A percentile compares a stretch with the other conserved stretches of the same genome.
phyloP scores from a whole-genome alignment of 1,140 invertebrate genomes.

The Lucilia sericata region DNA sequence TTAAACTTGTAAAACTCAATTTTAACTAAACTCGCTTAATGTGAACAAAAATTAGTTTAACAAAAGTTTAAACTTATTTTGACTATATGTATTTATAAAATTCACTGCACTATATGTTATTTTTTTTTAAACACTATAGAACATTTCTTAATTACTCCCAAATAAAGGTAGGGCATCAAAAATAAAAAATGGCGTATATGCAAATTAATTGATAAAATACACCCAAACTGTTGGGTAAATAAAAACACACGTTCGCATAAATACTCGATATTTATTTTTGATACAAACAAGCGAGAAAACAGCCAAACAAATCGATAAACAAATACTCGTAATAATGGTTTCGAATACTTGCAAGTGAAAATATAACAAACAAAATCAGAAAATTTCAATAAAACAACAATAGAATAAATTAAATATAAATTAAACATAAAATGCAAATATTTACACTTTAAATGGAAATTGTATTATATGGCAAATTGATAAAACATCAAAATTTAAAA shows the following conservation, averaged over 20 bases:
- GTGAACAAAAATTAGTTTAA: too few relatives aligned
- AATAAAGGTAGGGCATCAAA: too few relatives aligned
- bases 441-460: not conserved
- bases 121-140: too few relatives aligned
- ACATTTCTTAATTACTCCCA: too few relatives aligned
- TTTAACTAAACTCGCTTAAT: too few relatives aligned
- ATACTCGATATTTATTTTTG: conserved; percentile 11
- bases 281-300: too few relatives aligned
- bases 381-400: not conserved
- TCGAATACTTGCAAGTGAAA: not conserved
- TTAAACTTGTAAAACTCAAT: too few relatives aligned
- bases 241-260: conserved; percentile 1
- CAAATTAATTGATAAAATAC: not conserved
- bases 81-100: too few relatives aligned
- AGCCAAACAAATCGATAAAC: not conserved
- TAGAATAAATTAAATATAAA: too few relatives aligned
- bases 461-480: not conserved
- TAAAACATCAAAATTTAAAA: not conserved
- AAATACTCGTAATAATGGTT: not conserved
- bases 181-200: too few relatives aligned
- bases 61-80: too few relatives aligned
- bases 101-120: too few relatives aligned
- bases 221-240: not conserved
- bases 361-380: not conserved
- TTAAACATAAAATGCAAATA: not conserved